Percentiles rank a stretch among this genome's conserved stretches.
phyloP scores from a whole-genome alignment of 2,888 invertebrate genomes.

The Drepanosiphum platanoidis region DNA sequence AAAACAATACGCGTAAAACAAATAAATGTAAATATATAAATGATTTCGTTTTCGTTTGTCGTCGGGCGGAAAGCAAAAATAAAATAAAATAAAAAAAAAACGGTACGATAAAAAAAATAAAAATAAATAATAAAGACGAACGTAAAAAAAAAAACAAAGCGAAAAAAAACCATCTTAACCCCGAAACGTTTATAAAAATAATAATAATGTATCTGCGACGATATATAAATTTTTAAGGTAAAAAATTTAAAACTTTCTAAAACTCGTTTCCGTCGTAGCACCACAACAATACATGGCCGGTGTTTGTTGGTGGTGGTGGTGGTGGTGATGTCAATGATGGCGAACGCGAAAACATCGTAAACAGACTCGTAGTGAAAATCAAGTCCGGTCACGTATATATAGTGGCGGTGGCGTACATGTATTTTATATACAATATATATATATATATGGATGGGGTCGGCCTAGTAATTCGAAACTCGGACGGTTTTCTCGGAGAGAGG shows the following conservation, averaged over 20 bases:
- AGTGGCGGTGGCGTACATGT: neutral
- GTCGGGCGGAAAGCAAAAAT: neutral
- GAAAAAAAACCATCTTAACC: constrained; percentile 10
- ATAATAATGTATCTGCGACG: no score
- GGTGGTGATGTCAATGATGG: neutral
- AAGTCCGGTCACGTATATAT: constrained; percentile 55
- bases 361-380: constrained; percentile 36
- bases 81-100: neutral
- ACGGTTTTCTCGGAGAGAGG: constrained; percentile 12
- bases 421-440: neutral
- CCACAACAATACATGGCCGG: neutral
- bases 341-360: constrained; percentile 18
- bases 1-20: neutral
- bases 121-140: neutral
- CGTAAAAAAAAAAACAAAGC: neutral
- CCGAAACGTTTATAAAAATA: neutral
- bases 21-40: constrained; percentile 10
- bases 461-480: constrained; percentile 26
- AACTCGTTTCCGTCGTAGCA: constrained; percentile 23
- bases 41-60: constrained; percentile 42
- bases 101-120: neutral
- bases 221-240: constrained; percentile 33
- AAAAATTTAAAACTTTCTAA: constrained; percentile 55
- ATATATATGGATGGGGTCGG: neutral
- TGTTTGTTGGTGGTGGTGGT: neutral